Conservation (phyloP, 2,888 invertebrate species). For the Netelia virgata region DNA sequence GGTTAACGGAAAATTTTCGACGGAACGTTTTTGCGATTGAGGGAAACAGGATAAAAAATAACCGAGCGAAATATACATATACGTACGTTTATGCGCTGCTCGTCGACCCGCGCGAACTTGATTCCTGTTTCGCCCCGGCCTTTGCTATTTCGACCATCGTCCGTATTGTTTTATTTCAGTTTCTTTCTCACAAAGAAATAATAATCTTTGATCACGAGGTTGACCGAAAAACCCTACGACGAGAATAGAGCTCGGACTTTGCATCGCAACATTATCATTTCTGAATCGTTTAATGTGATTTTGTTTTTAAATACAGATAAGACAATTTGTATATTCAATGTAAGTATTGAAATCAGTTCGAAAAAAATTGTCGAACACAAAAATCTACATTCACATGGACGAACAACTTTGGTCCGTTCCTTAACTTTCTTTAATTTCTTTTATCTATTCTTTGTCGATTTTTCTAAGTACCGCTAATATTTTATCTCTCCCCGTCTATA, state of each 20-base stretch:
- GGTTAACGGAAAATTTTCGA: constrained; percentile 52
- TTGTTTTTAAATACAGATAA: too few relatives aligned
- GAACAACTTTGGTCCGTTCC: too few relatives aligned
- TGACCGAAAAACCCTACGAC: background rate
- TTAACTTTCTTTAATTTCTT: background rate
- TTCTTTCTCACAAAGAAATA: constrained; percentile 3
- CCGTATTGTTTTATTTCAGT: too few relatives aligned
- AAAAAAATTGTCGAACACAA: too few relatives aligned
- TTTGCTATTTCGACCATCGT: too few relatives aligned
- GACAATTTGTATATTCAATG: too few relatives aligned
- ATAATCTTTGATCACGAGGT: constrained; percentile 10
- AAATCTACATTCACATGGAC: too few relatives aligned
- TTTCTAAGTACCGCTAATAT: background rate
- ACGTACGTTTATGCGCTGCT: constrained; percentile 2
- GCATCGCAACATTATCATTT: too few relatives aligned
- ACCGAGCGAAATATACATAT: background rate
- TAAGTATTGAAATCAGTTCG: too few relatives aligned
- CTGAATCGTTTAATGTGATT: too few relatives aligned
- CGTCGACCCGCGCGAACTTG: background rate
- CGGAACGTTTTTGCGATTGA: background rate
- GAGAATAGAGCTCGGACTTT: background rate
- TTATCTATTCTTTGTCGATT: too few relatives aligned
- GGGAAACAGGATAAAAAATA: background rate
- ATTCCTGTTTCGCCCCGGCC: constrained; percentile 19
- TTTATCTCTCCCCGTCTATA: background rate